Conservation (phyloP, 2,113 vertebrate genomes). For the Ophiodon elongatus region DNA sequence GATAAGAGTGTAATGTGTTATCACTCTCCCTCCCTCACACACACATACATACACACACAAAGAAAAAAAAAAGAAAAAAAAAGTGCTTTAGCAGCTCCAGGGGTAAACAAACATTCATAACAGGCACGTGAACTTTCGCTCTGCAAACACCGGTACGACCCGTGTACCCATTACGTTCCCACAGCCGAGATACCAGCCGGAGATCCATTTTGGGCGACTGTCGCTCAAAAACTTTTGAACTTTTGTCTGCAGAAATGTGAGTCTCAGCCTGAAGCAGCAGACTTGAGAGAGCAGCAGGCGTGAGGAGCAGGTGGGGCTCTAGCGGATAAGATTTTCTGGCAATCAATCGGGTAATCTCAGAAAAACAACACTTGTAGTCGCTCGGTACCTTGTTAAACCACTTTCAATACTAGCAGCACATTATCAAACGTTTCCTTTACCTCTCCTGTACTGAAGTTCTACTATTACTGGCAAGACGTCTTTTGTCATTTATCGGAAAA, state of each 20-base stretch:
- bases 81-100: constrained; percentile 77
- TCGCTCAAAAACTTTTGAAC: constrained; percentile 32
- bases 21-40: constrained; percentile 25
- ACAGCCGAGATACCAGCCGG: not conserved
- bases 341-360: constrained; percentile 8
- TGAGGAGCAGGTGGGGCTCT: constrained; percentile 14
- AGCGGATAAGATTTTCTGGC: constrained; percentile 29
- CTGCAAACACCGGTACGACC: constrained; percentile 52
- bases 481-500: constrained; percentile 2
- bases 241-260: not conserved
- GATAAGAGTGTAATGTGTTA: constrained; percentile 54
- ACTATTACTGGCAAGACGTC: constrained; percentile 2
- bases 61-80: constrained; percentile 16
- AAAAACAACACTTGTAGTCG: constrained; percentile 34
- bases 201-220: constrained; percentile 14
- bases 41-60: not conserved
- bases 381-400: constrained; percentile 58
- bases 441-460: constrained; percentile 2
- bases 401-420: constrained; percentile 69
- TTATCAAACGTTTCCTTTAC: constrained; percentile 24
- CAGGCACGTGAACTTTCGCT: constrained; percentile 68
- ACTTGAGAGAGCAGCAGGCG: not conserved
- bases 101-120: constrained; percentile 80
- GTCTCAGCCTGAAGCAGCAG: constrained; percentile 21
- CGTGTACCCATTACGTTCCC: constrained; percentile 29